Base-by-base conservation (phyloP, 2,113 vertebrate species). In the Callocephalon fimbriatum region DNA sequence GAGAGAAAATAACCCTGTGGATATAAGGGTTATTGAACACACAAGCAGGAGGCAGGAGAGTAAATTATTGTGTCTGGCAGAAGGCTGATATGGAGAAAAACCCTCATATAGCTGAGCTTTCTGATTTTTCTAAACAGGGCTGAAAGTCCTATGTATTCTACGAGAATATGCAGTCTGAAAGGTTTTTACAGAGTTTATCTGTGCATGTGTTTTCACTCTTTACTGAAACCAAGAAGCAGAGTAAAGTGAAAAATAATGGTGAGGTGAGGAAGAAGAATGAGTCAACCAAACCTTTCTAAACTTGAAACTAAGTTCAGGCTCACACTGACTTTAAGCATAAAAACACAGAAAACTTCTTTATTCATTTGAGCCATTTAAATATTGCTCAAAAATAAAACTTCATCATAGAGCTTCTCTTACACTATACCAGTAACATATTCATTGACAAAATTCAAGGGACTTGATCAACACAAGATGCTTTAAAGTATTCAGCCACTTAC, bases 371-470 rank as follows among this genome's bases (percentile, higher is more conserved):
- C 13, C 4, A 13, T 29, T 66, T 63, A 22, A 67, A 7, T 35
- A 29, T 25, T 67, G 25, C 4, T 88, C 54, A 80, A 63, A 12
- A 47, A 10, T 19, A 91, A 85, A 4, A 22, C 9, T 70, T 32
- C 11, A 35, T 8, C 2, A 1, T 2, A 67, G 5, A 37, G 1
- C 7, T 74, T 70, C 23, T 70, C 9, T 73, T 67, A 29, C 5
- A 3, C 1, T 58, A 27, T 29, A 53, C 11, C 3, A 23, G 7
- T 0, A 62, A 73, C 37, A 47, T 31, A 29, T 5, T 4, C 0
- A 2, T 29, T 67, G 12, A 53, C 8, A 71, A 86, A 86, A 88
- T 74, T 45, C 3, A 50, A 75, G 3, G 2, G 2, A 27, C 71
- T 91, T 79, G 4, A 7, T 70, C 2, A 42, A 58, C 17, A 77